A percentile compares a stretch with the other conserved stretches of the same genome.
Evolutionary conservation across 2,797 vertebrate species (phyloP).

Genomic region (Streptopelia turtur): DNA sequence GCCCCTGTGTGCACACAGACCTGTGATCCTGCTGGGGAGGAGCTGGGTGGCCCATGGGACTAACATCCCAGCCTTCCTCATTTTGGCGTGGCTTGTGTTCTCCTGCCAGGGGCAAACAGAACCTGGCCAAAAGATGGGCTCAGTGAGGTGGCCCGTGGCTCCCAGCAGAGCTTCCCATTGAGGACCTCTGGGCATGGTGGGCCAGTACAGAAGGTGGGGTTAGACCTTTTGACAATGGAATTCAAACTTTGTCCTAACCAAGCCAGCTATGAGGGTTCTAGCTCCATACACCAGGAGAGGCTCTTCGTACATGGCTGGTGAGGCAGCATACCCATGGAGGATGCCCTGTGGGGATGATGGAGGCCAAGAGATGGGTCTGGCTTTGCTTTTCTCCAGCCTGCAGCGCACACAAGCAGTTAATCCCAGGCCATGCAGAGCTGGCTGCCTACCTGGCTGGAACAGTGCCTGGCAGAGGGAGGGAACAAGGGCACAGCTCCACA

Average conservation of each 20-base stretch:
- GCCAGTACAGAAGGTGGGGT: background rate
- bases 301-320: background rate
- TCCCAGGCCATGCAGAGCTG: background rate
- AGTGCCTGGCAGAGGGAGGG: constrained; percentile 38
- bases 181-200: background rate
- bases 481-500: background rate
- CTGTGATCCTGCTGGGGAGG: background rate
- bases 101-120: background rate
- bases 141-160: background rate
- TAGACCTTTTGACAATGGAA: background rate
- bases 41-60: background rate
- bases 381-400: background rate
- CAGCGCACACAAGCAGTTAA: constrained; percentile 21
- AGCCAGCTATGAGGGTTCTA: accelerated
- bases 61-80: background rate
- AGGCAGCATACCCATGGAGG: background rate
- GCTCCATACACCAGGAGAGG: too few species aligned
- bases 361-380: background rate
- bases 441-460: constrained; percentile 57
- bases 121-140: background rate
- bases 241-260: background rate
- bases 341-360: background rate
- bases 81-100: background rate
- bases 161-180: background rate
- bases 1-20: accelerated